Evolutionary conservation across 2,888 invertebrate species (phyloP), one percentile per base, ranked within the genome.

Genomic region (Petrolisthes cinctipes): DNA sequence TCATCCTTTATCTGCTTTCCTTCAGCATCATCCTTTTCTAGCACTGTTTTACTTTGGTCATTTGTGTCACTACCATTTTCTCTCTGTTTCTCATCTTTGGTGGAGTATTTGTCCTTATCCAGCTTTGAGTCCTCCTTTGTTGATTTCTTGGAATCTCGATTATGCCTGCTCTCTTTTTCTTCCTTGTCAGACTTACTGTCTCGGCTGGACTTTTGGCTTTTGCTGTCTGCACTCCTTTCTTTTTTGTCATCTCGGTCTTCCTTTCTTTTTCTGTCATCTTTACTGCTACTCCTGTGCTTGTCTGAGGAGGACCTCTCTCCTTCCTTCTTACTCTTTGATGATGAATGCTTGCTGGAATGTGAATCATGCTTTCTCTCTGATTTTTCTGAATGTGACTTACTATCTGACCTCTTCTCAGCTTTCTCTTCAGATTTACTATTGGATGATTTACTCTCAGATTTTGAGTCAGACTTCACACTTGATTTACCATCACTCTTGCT

Each of bases 341-440:
- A 82, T 6, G 83, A 83, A 57, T 85, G 81, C 54, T 81, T 85
- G 81, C 85, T 85, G 53, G 85, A 85, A n/a, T 85, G 84, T 9
- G 53, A 14, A 5, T 68, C 79, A 23, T 85, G 84, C 51, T 85
- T 85, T n/a, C 79, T 85, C 2, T 85, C 81, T 7, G 5, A 54
- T 54, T 23, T 53, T 23, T 79, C 79, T 66, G 80, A 80, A 17
- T 54, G 79, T 14, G n/a, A 5, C 57, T 80, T 80, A 5, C 57
- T 57, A 20, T 80, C 83, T 4, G 76, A 37, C 68, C 54, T 82
- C n/a, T 11, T 37, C 56, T 71, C 71, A 20, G 81, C 73, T 37
- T 83, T 86, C n/a, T n/a, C 53, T n/a, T 57, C 61, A 6, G 54
- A 14, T 73, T 57, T 73, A n/a, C 75, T 56, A 83, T 57, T 73